Percentiles rank a stretch among this genome's conserved stretches.
Evolutionary conservation across 2,888 invertebrate genomes (phyloP).

Genomic region (Crioceris asparagi): DNA sequence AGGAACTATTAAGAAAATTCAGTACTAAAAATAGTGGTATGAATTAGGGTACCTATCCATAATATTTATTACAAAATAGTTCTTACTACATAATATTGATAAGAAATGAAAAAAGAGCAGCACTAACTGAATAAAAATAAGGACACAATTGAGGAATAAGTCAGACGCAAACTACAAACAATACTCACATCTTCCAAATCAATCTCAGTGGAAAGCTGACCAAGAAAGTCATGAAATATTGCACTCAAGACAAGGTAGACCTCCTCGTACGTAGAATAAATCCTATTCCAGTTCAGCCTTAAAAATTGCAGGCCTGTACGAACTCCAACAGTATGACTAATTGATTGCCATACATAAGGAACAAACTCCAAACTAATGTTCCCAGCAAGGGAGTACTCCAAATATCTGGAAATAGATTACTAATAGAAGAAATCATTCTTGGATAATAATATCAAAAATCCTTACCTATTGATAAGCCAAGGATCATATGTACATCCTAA

Average conservation of each 20-base stretch:
- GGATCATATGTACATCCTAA: slow-evolving; percentile 45
- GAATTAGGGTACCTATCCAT: too few species aligned
- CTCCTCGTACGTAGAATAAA: slow-evolving; percentile 30
- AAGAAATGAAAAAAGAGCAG: too few species aligned
- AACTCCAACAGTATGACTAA: slow-evolving; percentile 31
- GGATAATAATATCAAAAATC: not conserved
- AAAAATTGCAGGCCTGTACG: slow-evolving; percentile 33
- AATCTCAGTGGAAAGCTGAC: slow-evolving; percentile 30
- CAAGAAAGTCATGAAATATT: slow-evolving; percentile 34
- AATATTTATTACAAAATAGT: too few species aligned
- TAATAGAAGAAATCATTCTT: too few species aligned
- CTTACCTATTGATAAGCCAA: slow-evolving; percentile 42
- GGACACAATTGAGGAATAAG: too few species aligned
- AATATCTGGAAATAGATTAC: slow-evolving; percentile 29
- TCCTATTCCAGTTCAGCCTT: slow-evolving; percentile 32
- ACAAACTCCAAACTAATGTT: slow-evolving; percentile 31
- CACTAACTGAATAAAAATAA: too few species aligned
- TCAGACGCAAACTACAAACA: too few species aligned
- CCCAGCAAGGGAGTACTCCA: slow-evolving; percentile 30
- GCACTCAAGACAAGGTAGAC: slow-evolving; percentile 29
- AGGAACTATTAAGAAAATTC: too few species aligned
- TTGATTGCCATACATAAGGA: slow-evolving; percentile 33
- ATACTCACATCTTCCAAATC: slow-evolving; percentile 35
- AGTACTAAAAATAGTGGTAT: too few species aligned
- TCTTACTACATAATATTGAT: too few species aligned